Evolutionary conservation across 2,113 vertebrate genomes (phyloP), one percentile per base, ranked within the genome.

Genomic region (Lophius piscatorius): DNA sequence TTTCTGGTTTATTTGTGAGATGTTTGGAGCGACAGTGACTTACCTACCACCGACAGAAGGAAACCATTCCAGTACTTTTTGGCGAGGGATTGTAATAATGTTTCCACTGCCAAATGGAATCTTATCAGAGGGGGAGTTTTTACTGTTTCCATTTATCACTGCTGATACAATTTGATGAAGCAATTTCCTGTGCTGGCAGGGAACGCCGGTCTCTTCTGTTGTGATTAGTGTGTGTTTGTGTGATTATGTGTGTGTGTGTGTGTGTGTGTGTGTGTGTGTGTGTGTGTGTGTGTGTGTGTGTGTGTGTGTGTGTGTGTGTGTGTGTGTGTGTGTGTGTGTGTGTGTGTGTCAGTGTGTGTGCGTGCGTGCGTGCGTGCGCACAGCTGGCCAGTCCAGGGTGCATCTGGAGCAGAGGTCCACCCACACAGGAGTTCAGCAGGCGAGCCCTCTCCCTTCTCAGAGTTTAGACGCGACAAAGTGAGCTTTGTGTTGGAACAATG

Each of bases 341-440:
- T 49, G 55, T 34, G 42, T 45, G 56, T 62, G 31, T 55, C 47
- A 46, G 47, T 60, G 58, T 47, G 48, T 41, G 52, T 24, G 38
- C 35, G 64, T 33, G 68, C 34, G 46, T 20, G 34, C 21, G 39
- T 21, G 50, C 22, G 26, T 23, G 34, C 1, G 9, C 38, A 49
- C 66, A 86, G 85, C 78, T 84, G 74, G 51, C 70, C 59, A 35
- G 41, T 48, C 33, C 86, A 78, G 83, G 58, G 76, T 68, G 76
- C 68, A 79, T 81, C 50, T 85, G 74, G 80, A 68, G 22, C 73
- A 76, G 67, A 81, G 72, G 63, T 88, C 74, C 69, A 67, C 88
- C 82, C 76, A 79, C 81, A 41, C 69, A 73, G 62, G 40, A n/a
- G n/a, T n/a, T n/a, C n/a, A n/a, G n/a, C n/a, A n/a, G n/a, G n/a